These are phyloP conservation scores for Enteromius mattozi DNA, from an alignment of 2,797 vertebrate species.

Conservation along the genomic window DNA sequence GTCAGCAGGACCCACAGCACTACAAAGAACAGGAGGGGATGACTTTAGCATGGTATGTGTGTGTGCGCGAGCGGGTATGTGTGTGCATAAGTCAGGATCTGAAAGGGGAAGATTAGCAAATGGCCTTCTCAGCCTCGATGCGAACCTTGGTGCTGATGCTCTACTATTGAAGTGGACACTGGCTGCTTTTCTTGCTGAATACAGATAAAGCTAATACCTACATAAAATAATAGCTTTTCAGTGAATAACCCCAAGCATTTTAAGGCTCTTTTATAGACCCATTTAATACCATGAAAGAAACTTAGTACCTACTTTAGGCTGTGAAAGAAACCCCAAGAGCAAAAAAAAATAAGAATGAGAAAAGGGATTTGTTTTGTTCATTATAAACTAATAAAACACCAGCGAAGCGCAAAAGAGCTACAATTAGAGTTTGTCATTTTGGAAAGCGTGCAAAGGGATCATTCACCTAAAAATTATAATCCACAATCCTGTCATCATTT, in stretches of 20 bases:
- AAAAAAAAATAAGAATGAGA: not conserved
- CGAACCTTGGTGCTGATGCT: conserved; percentile 57
- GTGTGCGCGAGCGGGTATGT: not conserved
- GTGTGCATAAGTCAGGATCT: conserved; percentile 47
- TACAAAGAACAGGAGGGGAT: conserved; percentile 55
- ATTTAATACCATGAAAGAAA: conserved; percentile 43
- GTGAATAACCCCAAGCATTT: conserved; percentile 21
- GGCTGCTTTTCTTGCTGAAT: conserved; percentile 53
- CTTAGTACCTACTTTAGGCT: conserved; percentile 5
- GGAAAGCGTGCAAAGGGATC: not conserved
- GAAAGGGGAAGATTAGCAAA: conserved; percentile 55
- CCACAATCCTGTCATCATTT: not conserved
- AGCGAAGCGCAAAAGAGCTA: not conserved
- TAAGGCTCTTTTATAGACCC: conserved; percentile 27
- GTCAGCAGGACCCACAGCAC: conserved; percentile 61
- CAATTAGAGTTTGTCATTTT: conserved; percentile 9
- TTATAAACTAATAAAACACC: conserved; percentile 17
- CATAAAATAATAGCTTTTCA: conserved; percentile 56
- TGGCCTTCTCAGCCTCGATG: conserved; percentile 52
- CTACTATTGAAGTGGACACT: conserved; percentile 56
- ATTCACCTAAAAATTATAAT: not conserved
- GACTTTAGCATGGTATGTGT: conserved; percentile 49
- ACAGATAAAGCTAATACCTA: conserved; percentile 52
- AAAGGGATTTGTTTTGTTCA: not conserved
- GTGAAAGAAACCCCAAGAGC: conserved; percentile 22